phyloP scores from a whole-genome alignment of 2,113 vertebrate species.

The Semicossyphus pulcher region DNA sequence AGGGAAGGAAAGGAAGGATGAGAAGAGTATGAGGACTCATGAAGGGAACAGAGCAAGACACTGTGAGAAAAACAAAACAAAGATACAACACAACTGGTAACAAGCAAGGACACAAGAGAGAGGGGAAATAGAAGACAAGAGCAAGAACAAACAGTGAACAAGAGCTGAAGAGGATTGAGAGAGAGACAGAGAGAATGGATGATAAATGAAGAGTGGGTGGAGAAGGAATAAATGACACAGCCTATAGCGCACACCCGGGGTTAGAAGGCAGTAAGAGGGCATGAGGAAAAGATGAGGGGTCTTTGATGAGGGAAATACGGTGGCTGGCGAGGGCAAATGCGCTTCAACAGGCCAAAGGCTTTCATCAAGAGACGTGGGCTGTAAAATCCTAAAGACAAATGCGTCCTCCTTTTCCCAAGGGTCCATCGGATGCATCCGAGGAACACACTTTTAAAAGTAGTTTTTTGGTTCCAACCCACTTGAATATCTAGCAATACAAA shows the following conservation, averaged over 20 bases:
- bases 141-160: constrained; percentile 20
- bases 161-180: not conserved
- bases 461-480: too few species aligned
- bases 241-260: constrained; percentile 32
- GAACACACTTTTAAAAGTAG: too few species aligned
- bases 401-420: too few species aligned
- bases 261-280: constrained; percentile 6
- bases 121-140: constrained; percentile 14
- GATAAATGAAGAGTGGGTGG: constrained; percentile 20
- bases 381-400: not conserved
- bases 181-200: not conserved
- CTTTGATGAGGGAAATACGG: constrained; percentile 32
- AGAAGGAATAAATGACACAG: constrained; percentile 13
- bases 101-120: constrained; percentile 14
- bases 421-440: too few species aligned
- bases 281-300: constrained; percentile 9
- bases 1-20: not conserved
- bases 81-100: not conserved
- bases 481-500: too few species aligned
- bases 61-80: constrained; percentile 16
- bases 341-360: not conserved
- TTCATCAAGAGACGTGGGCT: not conserved
- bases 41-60: not conserved
- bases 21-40: not conserved
- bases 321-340: not conserved